Conservation (phyloP, 2,113 vertebrate species). For the Mugil cephalus region DNA sequence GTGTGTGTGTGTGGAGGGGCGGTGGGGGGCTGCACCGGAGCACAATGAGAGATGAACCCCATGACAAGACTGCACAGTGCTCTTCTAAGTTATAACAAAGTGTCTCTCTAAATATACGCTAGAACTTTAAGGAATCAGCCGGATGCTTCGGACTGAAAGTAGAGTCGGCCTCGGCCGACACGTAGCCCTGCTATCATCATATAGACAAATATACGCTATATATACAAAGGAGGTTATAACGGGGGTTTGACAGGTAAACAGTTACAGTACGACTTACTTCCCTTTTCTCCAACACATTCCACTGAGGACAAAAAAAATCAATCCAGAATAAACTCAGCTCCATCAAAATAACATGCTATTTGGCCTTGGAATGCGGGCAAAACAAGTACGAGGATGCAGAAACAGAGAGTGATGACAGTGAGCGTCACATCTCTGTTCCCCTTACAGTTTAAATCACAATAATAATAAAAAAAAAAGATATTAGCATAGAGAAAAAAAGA, state of each 20-base stretch:
- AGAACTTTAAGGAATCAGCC: constrained; percentile 31
- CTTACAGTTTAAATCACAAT: background rate
- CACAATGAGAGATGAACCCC: constrained; percentile 26
- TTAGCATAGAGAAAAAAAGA: background rate
- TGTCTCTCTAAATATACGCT: constrained; percentile 2
- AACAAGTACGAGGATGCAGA: too few species aligned
- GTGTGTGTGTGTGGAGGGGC: constrained; percentile 6
- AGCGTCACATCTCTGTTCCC: background rate
- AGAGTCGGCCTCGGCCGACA: constrained; percentile 13
- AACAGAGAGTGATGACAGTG: too few species aligned
- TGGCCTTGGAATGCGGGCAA: too few species aligned
- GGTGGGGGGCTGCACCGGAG: constrained; percentile 11
- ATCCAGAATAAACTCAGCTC: background rate
- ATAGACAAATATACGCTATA: constrained; percentile 42
- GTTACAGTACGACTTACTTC: constrained; percentile 36
- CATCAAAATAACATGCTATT: too few species aligned
- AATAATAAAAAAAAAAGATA: background rate
- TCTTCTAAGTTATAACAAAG: constrained; percentile 43
- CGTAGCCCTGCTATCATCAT: constrained; percentile 30
- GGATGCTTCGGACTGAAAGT: constrained; percentile 9
- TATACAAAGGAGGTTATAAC: constrained; percentile 51
- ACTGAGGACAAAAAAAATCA: constrained; percentile 11
- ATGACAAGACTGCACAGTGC: constrained; percentile 49
- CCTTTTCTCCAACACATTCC: constrained; percentile 20
- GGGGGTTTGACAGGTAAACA: constrained; percentile 33